Evolutionary conservation across 2,797 vertebrate genomes (phyloP), one percentile per base, ranked within the genome.

Genomic region (Tragopan temminckii): DNA sequence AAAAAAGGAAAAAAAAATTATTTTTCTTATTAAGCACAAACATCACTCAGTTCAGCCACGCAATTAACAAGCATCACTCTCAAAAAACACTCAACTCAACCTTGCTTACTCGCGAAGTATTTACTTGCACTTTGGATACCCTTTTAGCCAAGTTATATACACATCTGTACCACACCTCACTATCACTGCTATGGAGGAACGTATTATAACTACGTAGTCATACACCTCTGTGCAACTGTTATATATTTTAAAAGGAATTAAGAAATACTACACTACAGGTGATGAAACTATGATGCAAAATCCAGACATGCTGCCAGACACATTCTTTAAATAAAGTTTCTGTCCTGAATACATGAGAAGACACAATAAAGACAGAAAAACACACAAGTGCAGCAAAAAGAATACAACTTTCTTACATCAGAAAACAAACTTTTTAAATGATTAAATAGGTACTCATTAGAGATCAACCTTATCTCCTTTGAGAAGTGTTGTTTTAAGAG

Each of bases 381-480:
- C 46, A 61, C 24, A 38, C 31, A 35, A 52, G 38, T 40, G 40
- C 31, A 42, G 29, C 35, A 66, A 40, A 5, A 90, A 69, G 15
- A 68, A 70, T 40, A 64, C 19, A n/a, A 10, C 61, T 80, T 82
- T 55, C 58, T 80, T 66, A 69, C 1, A 27, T 70, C 42, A 72
- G 45, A 91, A 90, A 91, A 58, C 35, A 31, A 75, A 85, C 14
- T 27, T 82, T 66, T 82, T 61, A 80, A 80, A 77, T 63, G 80
- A 27, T 53, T 18, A 79, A 87, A 64, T 94, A 90, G 93, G 88
- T 66, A 91, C 46, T 31, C 42, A 85, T 42, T 82, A 87, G 81
- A 46, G 85, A 90, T 33, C 17, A 63, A 42, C 19, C 84, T 61
- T 68, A 57, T 11, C 13, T 55, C 31, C 31, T 70, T 91, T 76